Conservation (phyloP, 2,888 invertebrate species). For the Melanargia galathea region DNA sequence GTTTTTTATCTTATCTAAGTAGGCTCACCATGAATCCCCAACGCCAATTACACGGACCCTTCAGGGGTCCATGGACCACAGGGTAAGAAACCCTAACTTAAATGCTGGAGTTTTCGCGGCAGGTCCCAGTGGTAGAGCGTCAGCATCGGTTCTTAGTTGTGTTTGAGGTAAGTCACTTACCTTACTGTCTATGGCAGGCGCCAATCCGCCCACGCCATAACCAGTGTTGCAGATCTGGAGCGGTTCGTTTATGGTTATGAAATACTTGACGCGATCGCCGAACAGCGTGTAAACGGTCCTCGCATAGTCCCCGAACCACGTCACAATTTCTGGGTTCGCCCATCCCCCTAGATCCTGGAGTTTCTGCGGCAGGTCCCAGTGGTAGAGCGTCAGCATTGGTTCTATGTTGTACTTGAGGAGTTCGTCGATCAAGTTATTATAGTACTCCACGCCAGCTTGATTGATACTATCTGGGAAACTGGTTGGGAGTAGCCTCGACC, state of each 20-base stretch:
- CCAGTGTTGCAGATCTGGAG: slow-evolving; percentile 61
- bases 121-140: no score
- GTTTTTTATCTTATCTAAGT: no score
- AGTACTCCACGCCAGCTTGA: slow-evolving; percentile 84
- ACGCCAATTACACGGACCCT: no score
- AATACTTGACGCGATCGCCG: slow-evolving; percentile 83
- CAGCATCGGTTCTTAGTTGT: no score
- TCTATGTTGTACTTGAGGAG: slow-evolving; percentile 81
- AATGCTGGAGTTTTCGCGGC: no score
- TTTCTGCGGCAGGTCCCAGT: slow-evolving; percentile 82
- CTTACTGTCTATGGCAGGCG: slow-evolving; percentile 50
- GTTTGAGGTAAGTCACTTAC: no score
- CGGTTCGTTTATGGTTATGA: slow-evolving; percentile 89
- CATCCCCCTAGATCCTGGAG: slow-evolving; percentile 80
- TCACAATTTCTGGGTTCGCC: slow-evolving; percentile 84
- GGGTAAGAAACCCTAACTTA: no score
- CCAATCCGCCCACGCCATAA: slow-evolving; percentile 65
- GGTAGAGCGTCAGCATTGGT: slow-evolving; percentile 83
- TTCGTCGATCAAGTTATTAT: slow-evolving; percentile 85
- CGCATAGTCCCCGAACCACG: slow-evolving; percentile 84
- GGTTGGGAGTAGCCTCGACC: slow-evolving; percentile 85
- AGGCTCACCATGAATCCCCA: no score
- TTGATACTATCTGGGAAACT: slow-evolving; percentile 84
- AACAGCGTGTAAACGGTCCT: slow-evolving; percentile 70
- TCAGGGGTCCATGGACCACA: no score